These are phyloP conservation scores for Drosophila repleta DNA, from an alignment of 1,140 invertebrate genomes.

Conservation along the genomic window DNA sequence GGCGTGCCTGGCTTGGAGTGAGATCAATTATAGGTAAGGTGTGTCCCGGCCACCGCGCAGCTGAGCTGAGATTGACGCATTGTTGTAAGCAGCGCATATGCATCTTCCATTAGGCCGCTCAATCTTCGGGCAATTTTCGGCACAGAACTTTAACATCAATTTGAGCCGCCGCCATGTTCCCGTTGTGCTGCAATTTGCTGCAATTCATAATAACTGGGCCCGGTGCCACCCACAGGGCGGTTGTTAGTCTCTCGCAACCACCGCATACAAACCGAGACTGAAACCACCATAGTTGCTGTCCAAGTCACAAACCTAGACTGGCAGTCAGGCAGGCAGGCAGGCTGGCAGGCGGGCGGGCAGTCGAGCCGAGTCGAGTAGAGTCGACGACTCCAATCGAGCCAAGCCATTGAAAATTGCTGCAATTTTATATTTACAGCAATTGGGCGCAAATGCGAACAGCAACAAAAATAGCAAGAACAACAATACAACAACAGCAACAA, in stretches of 20 bases:
- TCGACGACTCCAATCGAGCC: slow-evolving; percentile 71
- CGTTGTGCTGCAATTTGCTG: slow-evolving; percentile 61
- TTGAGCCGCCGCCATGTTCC: slow-evolving; percentile 50
- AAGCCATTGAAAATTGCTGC: slow-evolving; percentile 80
- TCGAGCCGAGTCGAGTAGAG: slow-evolving; percentile 28
- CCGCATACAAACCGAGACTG: slow-evolving; percentile 36
- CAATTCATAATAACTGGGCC: slow-evolving; percentile 77
- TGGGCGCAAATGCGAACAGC: slow-evolving; percentile 64
- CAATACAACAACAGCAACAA: slow-evolving; percentile 28
- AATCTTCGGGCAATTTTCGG: slow-evolving; percentile 51
- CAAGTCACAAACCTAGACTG: slow-evolving; percentile 19
- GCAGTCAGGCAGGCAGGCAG: slow-evolving; percentile 2
- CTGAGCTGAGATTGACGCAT: slow-evolving; percentile 13
- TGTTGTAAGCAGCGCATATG: slow-evolving; percentile 9
- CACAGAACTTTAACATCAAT: slow-evolving; percentile 28
- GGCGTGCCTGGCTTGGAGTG: slow-evolving; percentile 19
- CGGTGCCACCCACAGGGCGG: slow-evolving; percentile 78
- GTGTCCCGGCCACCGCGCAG: slow-evolving; percentile 60
- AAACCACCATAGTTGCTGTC: slow-evolving; percentile 51
- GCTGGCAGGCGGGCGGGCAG: background rate
- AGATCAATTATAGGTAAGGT: slow-evolving; percentile 68
- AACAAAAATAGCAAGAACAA: slow-evolving; percentile 21
- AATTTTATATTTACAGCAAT: slow-evolving; percentile 82
- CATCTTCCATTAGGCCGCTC: slow-evolving; percentile 64
- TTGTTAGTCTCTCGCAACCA: slow-evolving; percentile 61